Conservation (phyloP, 2,797 vertebrate species). For the Sebastes nivosus region DNA sequence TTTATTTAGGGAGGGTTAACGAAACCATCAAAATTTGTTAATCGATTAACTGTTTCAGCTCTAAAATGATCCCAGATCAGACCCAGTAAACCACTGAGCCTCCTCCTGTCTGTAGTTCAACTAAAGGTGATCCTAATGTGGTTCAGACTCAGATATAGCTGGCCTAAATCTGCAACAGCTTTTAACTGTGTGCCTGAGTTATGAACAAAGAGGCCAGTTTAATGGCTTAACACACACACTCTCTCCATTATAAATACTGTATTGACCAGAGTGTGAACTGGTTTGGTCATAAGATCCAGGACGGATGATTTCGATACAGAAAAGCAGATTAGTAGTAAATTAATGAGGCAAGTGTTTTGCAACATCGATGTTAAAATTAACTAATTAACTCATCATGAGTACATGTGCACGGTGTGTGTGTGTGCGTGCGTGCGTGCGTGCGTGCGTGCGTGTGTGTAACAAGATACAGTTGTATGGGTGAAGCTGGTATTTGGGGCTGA, state of each 20-base stretch:
- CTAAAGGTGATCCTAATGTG: background rate
- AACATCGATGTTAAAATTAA: background rate
- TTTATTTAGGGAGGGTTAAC: too few species aligned
- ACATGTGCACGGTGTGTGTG: too few species aligned
- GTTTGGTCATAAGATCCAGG: background rate
- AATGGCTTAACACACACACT: background rate
- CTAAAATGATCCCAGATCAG: background rate
- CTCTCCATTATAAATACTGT: background rate
- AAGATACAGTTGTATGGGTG: background rate
- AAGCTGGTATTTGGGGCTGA: background rate
- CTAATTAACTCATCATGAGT: background rate
- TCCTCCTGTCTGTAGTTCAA: background rate
- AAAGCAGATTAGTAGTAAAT: background rate
- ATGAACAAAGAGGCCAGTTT: slow-evolving; percentile 1
- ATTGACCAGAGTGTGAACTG: background rate
- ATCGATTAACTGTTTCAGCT: background rate
- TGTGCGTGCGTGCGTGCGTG: background rate
- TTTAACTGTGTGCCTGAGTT: background rate
- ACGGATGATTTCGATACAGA: background rate
- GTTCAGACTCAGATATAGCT: slow-evolving; percentile 16
- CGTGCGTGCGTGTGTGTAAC: background rate
- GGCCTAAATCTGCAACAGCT: slow-evolving; percentile 20
- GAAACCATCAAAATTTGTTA: background rate
- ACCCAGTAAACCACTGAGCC: background rate
- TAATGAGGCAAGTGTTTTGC: background rate